Conservation (phyloP, 2,113 vertebrate genomes). For the Lepus timidus region DNA sequence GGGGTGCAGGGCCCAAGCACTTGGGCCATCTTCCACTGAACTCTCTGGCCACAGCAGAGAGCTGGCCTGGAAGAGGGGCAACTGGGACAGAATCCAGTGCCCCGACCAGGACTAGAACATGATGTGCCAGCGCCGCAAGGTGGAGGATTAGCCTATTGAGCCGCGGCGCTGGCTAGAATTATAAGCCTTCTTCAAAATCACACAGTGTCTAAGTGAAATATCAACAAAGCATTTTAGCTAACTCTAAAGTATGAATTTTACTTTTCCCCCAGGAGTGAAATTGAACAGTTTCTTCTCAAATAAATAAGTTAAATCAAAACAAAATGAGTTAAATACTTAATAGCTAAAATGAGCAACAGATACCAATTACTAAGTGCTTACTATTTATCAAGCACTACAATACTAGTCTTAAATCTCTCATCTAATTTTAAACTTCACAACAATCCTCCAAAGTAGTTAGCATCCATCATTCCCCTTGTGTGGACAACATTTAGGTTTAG, state of each 20-base stretch:
- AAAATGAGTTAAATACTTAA: not conserved
- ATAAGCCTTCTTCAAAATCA: not conserved
- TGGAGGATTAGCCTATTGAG: no score
- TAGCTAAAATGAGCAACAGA: not conserved
- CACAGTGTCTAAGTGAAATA: not conserved
- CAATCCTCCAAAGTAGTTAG: not conserved
- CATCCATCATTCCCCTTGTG: not conserved
- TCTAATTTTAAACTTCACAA: conserved; percentile 13
- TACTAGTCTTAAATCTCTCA: not conserved
- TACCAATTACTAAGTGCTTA: not conserved
- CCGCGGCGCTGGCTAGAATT: not conserved
- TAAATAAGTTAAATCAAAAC: not conserved
- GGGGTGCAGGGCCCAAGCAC: no score
- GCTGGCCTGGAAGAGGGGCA: no score
- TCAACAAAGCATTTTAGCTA: not conserved
- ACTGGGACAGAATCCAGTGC: no score
- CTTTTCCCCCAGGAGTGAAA: not conserved
- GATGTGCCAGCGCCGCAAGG: no score
- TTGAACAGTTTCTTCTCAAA: not conserved
- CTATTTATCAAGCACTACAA: not conserved
- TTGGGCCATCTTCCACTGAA: no score
- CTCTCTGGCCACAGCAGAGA: no score
- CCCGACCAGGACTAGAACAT: no score
- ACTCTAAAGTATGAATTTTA: not conserved
- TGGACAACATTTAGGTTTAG: not conserved